A percentile compares a stretch with the other conserved stretches of the same genome.
These are phyloP conservation scores for Scaeva pyrastri DNA, from an alignment of 2,888 invertebrate genomes.

Conservation along the genomic window DNA sequence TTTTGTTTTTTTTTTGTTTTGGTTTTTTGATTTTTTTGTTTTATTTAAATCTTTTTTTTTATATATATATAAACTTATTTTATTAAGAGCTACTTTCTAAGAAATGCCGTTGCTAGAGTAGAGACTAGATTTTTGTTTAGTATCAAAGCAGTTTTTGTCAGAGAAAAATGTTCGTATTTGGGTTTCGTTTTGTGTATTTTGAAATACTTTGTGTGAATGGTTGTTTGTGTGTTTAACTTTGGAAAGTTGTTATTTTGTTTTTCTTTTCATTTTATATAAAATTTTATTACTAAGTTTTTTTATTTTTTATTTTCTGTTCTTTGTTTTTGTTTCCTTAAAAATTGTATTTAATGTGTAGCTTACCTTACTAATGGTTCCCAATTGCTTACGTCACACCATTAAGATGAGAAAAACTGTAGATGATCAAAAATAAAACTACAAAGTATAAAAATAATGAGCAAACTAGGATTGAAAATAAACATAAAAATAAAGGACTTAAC, in stretches of 20 bases:
- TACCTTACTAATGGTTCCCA: slow-evolving; percentile 85
- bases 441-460: slow-evolving; percentile 74
- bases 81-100: slow-evolving; percentile 59
- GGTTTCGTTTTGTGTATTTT: slow-evolving; percentile 48
- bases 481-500: slow-evolving; percentile 24
- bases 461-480: slow-evolving; percentile 52
- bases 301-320: slow-evolving; percentile 21
- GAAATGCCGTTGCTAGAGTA: slow-evolving; percentile 72
- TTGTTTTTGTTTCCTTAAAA: slow-evolving; percentile 43
- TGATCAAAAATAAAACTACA: slow-evolving; percentile 72
- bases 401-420: slow-evolving; percentile 78
- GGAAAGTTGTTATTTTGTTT: slow-evolving; percentile 52
- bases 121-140: slow-evolving; percentile 67
- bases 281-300: slow-evolving; percentile 48
- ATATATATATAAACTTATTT: slow-evolving; percentile 31
- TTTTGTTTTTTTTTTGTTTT: slow-evolving; percentile 13
- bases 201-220: slow-evolving; percentile 61
- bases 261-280: slow-evolving; percentile 47
- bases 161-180: slow-evolving; percentile 70
- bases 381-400: slow-evolving; percentile 84
- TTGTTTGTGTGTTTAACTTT: slow-evolving; percentile 57
- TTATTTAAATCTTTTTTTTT: slow-evolving; percentile 21
- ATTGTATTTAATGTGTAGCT: slow-evolving; percentile 84
- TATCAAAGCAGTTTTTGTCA: slow-evolving; percentile 68
- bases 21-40: neutral